These are phyloP conservation scores for Alloplasta piceator DNA, from an alignment of 2,888 invertebrate genomes.

Conservation along the genomic window DNA sequence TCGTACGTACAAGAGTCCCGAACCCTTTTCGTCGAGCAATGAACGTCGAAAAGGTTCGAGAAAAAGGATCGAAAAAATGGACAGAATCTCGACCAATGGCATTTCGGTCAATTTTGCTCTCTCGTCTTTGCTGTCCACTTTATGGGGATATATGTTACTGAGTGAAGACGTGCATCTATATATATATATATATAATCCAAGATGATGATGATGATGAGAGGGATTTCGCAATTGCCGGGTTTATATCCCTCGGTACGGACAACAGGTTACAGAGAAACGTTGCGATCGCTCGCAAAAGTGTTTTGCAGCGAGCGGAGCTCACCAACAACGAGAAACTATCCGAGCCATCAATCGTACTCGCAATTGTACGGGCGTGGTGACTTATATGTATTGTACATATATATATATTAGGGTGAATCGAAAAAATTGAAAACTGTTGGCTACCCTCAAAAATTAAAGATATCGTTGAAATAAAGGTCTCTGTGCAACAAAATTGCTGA, in stretches of 20 bases:
- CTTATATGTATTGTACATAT: constrained; percentile 33
- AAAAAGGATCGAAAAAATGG: not conserved
- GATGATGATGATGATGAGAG: constrained; percentile 36
- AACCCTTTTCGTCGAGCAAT: not conserved
- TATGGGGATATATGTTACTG: not conserved
- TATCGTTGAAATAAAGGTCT: no score
- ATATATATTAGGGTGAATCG: no score
- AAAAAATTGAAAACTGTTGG: no score
- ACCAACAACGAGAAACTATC: constrained; percentile 22
- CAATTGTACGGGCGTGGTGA: constrained; percentile 63
- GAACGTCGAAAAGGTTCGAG: constrained; percentile 1
- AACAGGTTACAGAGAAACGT: constrained; percentile 4
- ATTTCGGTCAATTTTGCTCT: constrained; percentile 18
- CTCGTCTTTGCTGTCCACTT: not conserved
- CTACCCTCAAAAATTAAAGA: no score
- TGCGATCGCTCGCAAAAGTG: not conserved
- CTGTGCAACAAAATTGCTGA: no score
- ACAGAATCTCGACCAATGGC: constrained; percentile 34
- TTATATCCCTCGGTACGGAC: constrained; percentile 27
- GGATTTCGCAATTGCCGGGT: constrained; percentile 48
- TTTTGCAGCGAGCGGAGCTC: not conserved
- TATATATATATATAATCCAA: not conserved
- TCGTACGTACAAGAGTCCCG: constrained; percentile 14
- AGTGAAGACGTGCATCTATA: not conserved
- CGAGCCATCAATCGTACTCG: constrained; percentile 62